A percentile compares a stretch with the other conserved stretches of the same genome.
phyloP scores from a whole-genome alignment of 2,888 invertebrate species.

The Heteromurus nitidus region DNA sequence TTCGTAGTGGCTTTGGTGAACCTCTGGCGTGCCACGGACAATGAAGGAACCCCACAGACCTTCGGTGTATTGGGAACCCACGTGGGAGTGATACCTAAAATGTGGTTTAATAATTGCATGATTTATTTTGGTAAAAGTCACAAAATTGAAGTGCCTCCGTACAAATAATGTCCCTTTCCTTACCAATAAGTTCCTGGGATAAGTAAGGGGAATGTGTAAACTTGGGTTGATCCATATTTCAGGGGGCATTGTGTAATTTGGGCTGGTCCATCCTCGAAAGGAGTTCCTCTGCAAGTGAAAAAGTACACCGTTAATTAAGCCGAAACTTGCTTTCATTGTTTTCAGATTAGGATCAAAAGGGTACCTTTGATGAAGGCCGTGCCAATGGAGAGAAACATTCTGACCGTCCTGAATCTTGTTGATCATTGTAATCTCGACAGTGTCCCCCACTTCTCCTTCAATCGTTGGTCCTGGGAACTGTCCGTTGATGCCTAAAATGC shows the following conservation, averaged over 20 bases:
- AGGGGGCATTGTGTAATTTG: conserved; percentile 66
- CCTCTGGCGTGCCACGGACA: conserved; percentile 35
- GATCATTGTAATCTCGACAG: conserved; percentile 28
- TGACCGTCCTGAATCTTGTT: conserved; percentile 65
- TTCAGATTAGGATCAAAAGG: neutral
- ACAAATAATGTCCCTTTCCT: neutral
- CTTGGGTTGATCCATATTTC: conserved; percentile 26
- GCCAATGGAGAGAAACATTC: conserved; percentile 64
- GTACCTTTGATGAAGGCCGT: conserved; percentile 54
- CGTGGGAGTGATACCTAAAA: conserved; percentile 62
- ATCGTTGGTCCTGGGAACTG: conserved; percentile 60
- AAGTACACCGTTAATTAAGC: too few relatives aligned
- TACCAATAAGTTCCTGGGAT: conserved; percentile 67
- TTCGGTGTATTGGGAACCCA: conserved; percentile 66
- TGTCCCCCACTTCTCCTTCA: conserved; percentile 30
- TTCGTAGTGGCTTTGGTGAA: conserved; percentile 47
- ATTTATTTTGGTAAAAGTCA: too few relatives aligned
- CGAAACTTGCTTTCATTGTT: neutral
- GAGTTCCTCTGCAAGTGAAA: conserved; percentile 9
- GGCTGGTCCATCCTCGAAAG: conserved; percentile 65
- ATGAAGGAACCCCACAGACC: conserved; percentile 68
- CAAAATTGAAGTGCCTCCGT: neutral
- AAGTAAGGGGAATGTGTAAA: conserved; percentile 45
- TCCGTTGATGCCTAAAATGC: conserved; percentile 60
- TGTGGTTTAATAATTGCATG: too few relatives aligned